Base-by-base conservation (phyloP, 1,140 invertebrate genomes). In the Protaetia brevitarsis region DNA sequence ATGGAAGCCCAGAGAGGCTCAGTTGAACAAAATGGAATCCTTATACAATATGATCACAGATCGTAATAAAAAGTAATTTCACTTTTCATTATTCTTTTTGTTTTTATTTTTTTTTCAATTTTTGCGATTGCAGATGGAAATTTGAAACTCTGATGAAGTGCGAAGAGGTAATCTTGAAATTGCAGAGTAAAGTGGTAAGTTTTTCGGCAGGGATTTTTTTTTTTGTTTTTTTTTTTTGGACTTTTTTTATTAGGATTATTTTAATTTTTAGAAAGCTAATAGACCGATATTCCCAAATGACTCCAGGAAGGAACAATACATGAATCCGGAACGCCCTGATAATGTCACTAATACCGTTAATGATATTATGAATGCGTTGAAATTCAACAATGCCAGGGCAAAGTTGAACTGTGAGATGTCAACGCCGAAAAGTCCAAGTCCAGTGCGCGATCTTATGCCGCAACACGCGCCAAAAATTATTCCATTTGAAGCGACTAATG, bases 111-210 rank as follows among this genome's bases (percentile, higher is more conserved):
- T 67, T 21, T 37, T 65, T 62, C 13, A n/a, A n/a, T 66, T 68
- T 57, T 67, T 72, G 74, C 74, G 71, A 60, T 83, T 82, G 64
- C 74, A 89, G 86, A 73, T 80, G 88, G 75, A 87, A 85, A 76
- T 80, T 86, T 72, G 85, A 87, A 71, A 88, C 86, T 34, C 76
- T 88, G 28, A 75, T 82, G 21, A 85, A 85, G 76, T 87, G 86
- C 71, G 86, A 88, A 78, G 83, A 84, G 71, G 85, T 89, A 60
- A 76, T 89, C 5, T 75, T 83, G 23, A 88, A 85, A 76, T 79
- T 88, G 37, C 82, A 84, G 63, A 79, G 80, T 30, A 88, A 85
- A 83, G 84, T 87, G 83, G 87, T 79, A 81, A 79, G 72, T 82
- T 67, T 4, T 1, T 4, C 1, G 1, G 5, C 5, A 41, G 4